Evolutionary conservation across 2,113 vertebrate genomes (phyloP), one percentile per base, ranked within the genome.

Genomic region (Rhodinocichla rosea): DNA sequence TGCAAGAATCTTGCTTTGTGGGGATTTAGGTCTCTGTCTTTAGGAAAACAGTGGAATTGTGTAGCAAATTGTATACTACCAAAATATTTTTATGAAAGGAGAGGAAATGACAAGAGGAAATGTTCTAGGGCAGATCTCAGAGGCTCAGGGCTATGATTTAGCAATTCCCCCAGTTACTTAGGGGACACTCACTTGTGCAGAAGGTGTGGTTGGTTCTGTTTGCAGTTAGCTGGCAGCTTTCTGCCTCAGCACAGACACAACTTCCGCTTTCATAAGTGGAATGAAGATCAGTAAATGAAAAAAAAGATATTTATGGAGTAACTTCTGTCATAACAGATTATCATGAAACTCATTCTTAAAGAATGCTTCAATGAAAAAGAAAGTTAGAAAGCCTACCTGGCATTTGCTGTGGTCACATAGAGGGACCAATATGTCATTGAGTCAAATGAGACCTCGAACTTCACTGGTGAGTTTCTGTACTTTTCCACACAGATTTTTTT

Each of bases 381-480:
- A 92, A 75, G 30, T 33, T 80, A 89, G 47, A 88, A 90, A 56
- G 35, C 26, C 32, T n/a, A 82, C 39, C 76, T 89, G 49, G 50
- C 62, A 23, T 77, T 94, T 27, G 28, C 47, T 69, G 80, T 90
- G 76, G 79, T 74, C 59, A 94, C 6, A 42, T 60, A 81, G 32
- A 92, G 62, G 86, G 70, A 83, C 19, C 87, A 71, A 50, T 71
- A 96, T 97, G 97, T 91, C 90, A 4, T 64, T 94, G 56, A 95
- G 47, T 95, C 90, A 96, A 75, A 95, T 37, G 82, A 97, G 89
- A 90, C 97, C 97, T 89, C 91, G 6, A 6, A 97, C 97, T 83
- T 96, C 97, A 71, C 97, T 98, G 98, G 98, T 98, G 94, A 96
- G 45, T 62, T 87, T 92, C 89, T 94, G 37, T 57, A 76, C 47